Conservation (phyloP, 2,888 invertebrate species). For the Noctua fimbriata region DNA sequence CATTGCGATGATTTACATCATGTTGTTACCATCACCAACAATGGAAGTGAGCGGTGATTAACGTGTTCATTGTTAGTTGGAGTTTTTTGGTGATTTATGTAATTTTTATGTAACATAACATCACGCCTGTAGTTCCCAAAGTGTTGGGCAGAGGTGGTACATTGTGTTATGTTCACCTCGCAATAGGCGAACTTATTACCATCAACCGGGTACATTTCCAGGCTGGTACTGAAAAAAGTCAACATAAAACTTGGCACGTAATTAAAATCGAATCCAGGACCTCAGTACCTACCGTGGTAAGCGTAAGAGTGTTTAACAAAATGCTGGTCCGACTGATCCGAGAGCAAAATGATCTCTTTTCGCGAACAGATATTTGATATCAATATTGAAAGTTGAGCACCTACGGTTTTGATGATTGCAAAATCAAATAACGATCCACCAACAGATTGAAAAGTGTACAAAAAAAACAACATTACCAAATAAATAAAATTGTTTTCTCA, state of each 20-base stretch:
- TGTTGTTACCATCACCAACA: slow-evolving; percentile 71
- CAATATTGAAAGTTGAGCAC: slow-evolving; percentile 12
- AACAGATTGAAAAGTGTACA: slow-evolving; percentile 36
- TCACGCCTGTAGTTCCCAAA: not conserved
- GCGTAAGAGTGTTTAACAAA: not conserved
- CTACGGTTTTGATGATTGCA: slow-evolving; percentile 14
- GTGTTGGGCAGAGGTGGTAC: not conserved
- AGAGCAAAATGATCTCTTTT: not conserved
- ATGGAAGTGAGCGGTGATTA: slow-evolving; percentile 60
- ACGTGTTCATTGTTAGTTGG: slow-evolving; percentile 42
- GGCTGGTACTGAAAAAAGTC: not conserved
- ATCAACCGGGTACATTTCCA: not conserved
- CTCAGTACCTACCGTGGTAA: not conserved
- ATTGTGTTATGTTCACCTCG: not conserved
- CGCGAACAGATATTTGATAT: not conserved
- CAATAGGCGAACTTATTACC: not conserved
- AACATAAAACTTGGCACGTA: not conserved
- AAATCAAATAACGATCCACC: slow-evolving; percentile 6
- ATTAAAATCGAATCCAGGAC: not conserved
- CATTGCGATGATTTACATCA: slow-evolving; percentile 74
- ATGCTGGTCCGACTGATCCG: not conserved
- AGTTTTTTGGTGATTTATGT: slow-evolving; percentile 51
- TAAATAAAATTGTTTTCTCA: slow-evolving; percentile 46
- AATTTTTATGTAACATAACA: not conserved
- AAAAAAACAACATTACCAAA: slow-evolving; percentile 49